These are phyloP conservation scores for Melinopterus prodromus DNA, from an alignment of 2,888 invertebrate genomes.

Conservation along the genomic window DNA sequence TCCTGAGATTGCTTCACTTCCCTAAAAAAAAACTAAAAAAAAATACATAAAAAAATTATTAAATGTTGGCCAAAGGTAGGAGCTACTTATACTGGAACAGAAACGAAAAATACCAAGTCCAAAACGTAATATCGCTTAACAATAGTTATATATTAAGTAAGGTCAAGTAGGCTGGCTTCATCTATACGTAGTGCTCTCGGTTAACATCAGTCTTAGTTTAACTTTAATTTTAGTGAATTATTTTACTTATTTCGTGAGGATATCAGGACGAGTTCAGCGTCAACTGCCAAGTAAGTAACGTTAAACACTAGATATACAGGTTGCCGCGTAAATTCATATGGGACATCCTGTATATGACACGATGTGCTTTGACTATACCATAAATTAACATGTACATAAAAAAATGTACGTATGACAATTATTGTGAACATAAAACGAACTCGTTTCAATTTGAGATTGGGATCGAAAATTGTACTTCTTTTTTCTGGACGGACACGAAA, in stretches of 20 bases:
- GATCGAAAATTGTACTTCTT: not conserved
- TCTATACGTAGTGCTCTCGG: not conserved
- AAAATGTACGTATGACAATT: not conserved
- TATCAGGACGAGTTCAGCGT: not conserved
- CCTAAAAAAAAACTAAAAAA: not conserved
- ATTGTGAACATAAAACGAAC: not conserved
- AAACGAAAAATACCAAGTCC: not conserved
- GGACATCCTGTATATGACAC: too few species aligned
- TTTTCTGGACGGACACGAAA: not conserved
- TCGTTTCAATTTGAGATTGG: not conserved
- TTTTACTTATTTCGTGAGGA: not conserved
- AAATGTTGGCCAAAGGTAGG: not conserved
- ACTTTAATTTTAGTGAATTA: not conserved
- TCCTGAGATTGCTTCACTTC: not conserved
- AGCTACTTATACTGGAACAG: not conserved
- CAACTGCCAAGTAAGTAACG: constrained; percentile 9
- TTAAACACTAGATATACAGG: too few species aligned
- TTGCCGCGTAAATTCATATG: too few species aligned
- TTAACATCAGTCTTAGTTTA: not conserved
- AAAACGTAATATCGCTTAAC: not conserved
- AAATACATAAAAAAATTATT: not conserved
- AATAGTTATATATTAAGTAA: not conserved
- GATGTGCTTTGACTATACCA: not conserved
- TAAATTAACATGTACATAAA: not conserved
- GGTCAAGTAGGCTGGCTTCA: not conserved